Conservation (phyloP, 2,888 invertebrate genomes). For the Odontothrips loti region DNA sequence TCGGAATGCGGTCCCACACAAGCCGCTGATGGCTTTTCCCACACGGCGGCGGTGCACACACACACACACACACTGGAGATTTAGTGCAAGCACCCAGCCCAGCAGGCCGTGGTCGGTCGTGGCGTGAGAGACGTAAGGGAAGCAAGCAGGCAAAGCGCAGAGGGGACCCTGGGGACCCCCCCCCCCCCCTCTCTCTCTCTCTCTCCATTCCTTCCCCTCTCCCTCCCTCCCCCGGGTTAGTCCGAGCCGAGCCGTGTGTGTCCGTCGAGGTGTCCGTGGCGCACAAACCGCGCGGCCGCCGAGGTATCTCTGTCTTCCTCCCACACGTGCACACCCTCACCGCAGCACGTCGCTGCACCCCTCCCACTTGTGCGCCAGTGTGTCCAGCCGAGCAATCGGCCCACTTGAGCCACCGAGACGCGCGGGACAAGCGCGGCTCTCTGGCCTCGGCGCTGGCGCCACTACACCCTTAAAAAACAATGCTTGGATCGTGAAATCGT, state of each 20-base stretch:
- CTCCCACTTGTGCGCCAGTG: not conserved
- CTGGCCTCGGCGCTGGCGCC: too few relatives aligned
- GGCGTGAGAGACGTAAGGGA: not conserved
- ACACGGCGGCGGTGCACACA: not conserved
- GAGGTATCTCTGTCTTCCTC: too few relatives aligned
- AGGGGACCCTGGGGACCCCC: not conserved
- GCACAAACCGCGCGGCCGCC: too few relatives aligned
- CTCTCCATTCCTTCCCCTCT: not conserved
- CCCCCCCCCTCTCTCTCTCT: not conserved
- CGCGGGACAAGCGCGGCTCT: not conserved
- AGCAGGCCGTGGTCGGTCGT: not conserved
- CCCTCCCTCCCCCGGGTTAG: not conserved
- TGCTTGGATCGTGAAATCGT: too few relatives aligned
- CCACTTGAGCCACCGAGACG: not conserved
- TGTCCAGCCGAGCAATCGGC: not conserved
- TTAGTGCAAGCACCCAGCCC: not conserved
- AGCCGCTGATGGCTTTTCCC: conserved; percentile 22
- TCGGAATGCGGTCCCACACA: conserved; percentile 8
- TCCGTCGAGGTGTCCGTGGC: not conserved
- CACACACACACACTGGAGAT: conserved; percentile 13
- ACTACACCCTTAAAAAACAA: too few relatives aligned
- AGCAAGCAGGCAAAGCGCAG: not conserved
- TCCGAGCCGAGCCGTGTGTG: too few relatives aligned
- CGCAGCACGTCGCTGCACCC: not conserved
- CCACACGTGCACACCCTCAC: too few relatives aligned